Evolutionary conservation across 2,113 vertebrate genomes (phyloP).

Genomic region (Australoheros scitulus): DNA sequence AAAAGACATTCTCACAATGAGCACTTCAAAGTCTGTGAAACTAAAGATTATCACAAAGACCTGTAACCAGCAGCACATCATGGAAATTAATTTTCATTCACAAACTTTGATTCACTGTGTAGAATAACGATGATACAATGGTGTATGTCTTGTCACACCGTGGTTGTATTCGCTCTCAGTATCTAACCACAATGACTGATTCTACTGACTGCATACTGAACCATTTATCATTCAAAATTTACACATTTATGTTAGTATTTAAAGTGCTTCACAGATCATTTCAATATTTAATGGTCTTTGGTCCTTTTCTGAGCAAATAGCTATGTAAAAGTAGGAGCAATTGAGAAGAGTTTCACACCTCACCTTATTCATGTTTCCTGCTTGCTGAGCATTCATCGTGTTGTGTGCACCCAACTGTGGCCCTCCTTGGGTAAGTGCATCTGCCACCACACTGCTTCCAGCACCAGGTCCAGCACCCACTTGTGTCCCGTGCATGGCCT

Average conservation of each 20-base stretch:
- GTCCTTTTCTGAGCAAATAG: background rate
- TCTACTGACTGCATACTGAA: background rate
- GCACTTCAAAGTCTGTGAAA: constrained; percentile 38
- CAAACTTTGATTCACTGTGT: background rate
- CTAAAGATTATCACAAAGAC: constrained; percentile 1
- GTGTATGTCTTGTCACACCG: background rate
- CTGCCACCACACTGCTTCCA: constrained; percentile 89
- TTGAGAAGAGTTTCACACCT: constrained; percentile 48
- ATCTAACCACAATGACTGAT: background rate
- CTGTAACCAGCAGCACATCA: background rate
- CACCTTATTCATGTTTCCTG: constrained; percentile 94
- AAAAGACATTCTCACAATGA: constrained; percentile 11
- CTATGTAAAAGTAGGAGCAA: background rate
- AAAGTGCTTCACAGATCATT: background rate
- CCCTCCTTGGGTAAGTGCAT: constrained; percentile 91
- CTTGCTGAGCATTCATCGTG: constrained; percentile 87
- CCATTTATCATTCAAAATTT: background rate
- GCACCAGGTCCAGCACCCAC: constrained; percentile 82
- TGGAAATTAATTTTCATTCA: constrained; percentile 21
- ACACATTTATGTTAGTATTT: background rate
- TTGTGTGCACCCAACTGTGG: constrained; percentile 87
- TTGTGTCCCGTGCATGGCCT: constrained; percentile 88
- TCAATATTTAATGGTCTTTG: too few species aligned
- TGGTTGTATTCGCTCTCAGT: background rate
- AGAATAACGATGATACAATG: background rate